Conservation (phyloP, 2,888 invertebrate genomes). For the Hirtodrosophila duncani region DNA sequence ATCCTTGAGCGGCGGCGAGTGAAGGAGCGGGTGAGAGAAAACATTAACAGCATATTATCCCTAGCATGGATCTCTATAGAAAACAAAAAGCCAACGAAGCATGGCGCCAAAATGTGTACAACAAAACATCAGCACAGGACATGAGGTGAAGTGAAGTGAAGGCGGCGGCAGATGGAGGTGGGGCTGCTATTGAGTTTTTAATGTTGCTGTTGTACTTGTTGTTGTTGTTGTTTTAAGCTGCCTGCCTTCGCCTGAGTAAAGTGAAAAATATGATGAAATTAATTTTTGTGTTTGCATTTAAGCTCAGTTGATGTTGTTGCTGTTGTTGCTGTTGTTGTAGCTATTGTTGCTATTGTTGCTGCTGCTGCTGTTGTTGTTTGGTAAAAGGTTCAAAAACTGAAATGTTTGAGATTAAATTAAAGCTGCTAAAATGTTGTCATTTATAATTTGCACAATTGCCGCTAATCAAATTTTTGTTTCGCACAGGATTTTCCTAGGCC, state of each 20-base stretch:
- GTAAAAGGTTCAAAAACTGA: conserved; percentile 49
- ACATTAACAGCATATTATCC: conserved; percentile 72
- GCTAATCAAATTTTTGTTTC: conserved; percentile 61
- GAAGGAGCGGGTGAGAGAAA: conserved; percentile 20
- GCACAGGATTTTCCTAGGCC: neutral
- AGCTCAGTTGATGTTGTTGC: conserved; percentile 24
- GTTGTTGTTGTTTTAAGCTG: conserved; percentile 16
- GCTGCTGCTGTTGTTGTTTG: conserved; percentile 8
- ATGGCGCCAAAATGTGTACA: conserved; percentile 45
- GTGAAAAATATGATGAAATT: conserved; percentile 70
- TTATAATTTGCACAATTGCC: conserved; percentile 69
- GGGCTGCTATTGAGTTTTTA: conserved; percentile 21
- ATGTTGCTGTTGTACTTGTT: conserved; percentile 1
- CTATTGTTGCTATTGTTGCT: too few relatives aligned
- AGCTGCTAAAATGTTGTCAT: conserved; percentile 69
- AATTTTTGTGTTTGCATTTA: conserved; percentile 67
- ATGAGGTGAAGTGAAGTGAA: too few relatives aligned
- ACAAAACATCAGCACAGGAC: too few relatives aligned
- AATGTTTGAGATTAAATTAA: conserved; percentile 65
- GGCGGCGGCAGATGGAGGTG: too few relatives aligned
- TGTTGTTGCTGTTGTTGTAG: conserved; percentile 1
- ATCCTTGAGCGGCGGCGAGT: conserved; percentile 11
- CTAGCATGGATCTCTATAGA: conserved; percentile 43
- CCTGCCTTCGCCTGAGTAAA: conserved; percentile 36
- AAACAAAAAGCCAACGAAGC: conserved; percentile 65